Evolutionary conservation across 1,140 invertebrate species (phyloP).

Genomic region (Eumaeus atala): DNA sequence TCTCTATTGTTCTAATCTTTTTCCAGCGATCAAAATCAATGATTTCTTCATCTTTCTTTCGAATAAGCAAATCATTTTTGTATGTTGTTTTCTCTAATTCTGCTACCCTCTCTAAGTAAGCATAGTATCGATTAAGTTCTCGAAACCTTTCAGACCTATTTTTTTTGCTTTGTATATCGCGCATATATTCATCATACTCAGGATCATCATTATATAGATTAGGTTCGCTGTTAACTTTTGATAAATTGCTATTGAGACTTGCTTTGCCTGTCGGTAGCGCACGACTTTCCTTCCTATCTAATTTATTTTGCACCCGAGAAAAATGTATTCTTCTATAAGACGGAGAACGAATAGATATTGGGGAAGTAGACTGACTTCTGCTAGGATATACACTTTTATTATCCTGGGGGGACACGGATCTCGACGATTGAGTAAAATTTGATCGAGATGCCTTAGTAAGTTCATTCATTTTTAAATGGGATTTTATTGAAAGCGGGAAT

Average conservation of each 20-base stretch:
- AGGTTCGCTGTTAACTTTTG: slow-evolving; percentile 46
- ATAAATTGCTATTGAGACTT: slow-evolving; percentile 31
- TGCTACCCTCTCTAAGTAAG: slow-evolving; percentile 88
- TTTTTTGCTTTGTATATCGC: slow-evolving; percentile 82
- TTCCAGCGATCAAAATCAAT: slow-evolving; percentile 92
- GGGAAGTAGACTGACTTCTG: slow-evolving; percentile 68
- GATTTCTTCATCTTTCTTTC: slow-evolving; percentile 83
- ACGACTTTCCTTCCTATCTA: slow-evolving; percentile 63
- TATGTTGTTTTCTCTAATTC: slow-evolving; percentile 86
- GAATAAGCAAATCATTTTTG: slow-evolving; percentile 79
- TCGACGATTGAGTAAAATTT: slow-evolving; percentile 56
- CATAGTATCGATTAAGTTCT: slow-evolving; percentile 90
- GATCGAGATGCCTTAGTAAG: slow-evolving; percentile 39
- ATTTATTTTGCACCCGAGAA: slow-evolving; percentile 59
- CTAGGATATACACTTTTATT: slow-evolving; percentile 37
- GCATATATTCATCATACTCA: slow-evolving; percentile 82
- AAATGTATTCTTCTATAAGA: slow-evolving; percentile 78
- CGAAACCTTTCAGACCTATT: slow-evolving; percentile 87
- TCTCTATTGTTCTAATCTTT: slow-evolving; percentile 84
- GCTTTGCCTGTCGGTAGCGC: slow-evolving; percentile 78
- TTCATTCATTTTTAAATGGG: slow-evolving; percentile 15
- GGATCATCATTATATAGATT: slow-evolving; percentile 66
- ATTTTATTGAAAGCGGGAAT: not conserved
- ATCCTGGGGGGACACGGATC: slow-evolving; percentile 54
- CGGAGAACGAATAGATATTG: slow-evolving; percentile 77